These are phyloP conservation scores for Xiphophorus birchmanni DNA, from an alignment of 2,797 vertebrate genomes.

Conservation along the genomic window DNA sequence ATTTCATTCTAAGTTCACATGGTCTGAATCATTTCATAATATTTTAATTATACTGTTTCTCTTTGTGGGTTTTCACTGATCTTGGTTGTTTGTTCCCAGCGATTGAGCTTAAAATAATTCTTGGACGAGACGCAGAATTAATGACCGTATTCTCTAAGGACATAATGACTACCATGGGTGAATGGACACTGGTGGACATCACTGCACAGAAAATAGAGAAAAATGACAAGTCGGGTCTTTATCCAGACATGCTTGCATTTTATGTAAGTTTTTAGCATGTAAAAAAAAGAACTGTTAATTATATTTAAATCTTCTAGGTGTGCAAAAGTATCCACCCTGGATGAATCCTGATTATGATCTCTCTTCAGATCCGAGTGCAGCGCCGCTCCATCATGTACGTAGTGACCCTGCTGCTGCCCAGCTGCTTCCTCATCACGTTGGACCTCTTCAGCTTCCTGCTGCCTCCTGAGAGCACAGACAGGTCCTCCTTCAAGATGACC, in stretches of 20 bases:
- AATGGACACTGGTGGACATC: slow-evolving; percentile 81
- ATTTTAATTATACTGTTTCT: neutral
- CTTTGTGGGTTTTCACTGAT: neutral
- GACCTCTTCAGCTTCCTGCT: slow-evolving; percentile 86
- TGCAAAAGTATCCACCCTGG: neutral
- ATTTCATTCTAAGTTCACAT: neutral
- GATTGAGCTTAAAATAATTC: slow-evolving; percentile 57
- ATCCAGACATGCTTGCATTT: slow-evolving; percentile 52
- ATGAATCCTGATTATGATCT: neutral
- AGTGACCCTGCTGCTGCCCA: slow-evolving; percentile 81
- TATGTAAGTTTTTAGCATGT: slow-evolving; percentile 47
- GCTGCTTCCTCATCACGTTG: slow-evolving; percentile 81
- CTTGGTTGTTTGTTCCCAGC: slow-evolving; percentile 49
- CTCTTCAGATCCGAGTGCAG: slow-evolving; percentile 69
- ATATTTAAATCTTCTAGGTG: neutral
- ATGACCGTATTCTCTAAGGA: slow-evolving; percentile 55
- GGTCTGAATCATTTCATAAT: neutral
- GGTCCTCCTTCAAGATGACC: slow-evolving; percentile 83
- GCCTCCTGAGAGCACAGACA: slow-evolving; percentile 73
- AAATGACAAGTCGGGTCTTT: rapidly evolving
- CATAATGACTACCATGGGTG: slow-evolving; percentile 75
- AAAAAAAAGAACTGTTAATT: neutral
- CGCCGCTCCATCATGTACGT: slow-evolving; percentile 72
- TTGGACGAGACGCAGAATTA: slow-evolving; percentile 19
- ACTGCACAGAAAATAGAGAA: neutral